A percentile compares a stretch with the other conserved stretches of the same genome.
Conservation (phyloP, 2,888 invertebrate genomes). For the Therioaphis trifolii region DNA sequence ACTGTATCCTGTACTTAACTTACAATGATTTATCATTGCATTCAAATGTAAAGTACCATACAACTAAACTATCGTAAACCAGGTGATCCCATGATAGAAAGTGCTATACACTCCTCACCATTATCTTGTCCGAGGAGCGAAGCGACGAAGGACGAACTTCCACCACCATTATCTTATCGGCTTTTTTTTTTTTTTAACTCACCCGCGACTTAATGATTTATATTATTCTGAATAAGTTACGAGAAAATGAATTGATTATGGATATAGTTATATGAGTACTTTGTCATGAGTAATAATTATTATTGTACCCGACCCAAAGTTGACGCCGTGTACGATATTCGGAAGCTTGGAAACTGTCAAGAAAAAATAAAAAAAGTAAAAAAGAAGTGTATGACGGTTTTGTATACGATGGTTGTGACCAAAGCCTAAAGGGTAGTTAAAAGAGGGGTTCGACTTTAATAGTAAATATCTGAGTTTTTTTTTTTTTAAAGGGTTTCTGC, state of each 20-base stretch:
- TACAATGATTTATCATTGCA: no score
- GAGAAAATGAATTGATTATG: background rate
- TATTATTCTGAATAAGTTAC: no score
- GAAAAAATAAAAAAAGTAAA: background rate
- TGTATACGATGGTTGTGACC: background rate
- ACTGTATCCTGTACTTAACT: no score
- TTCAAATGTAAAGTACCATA: no score
- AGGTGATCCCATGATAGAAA: no score
- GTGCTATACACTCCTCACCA: no score
- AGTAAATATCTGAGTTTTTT: constrained; percentile 20
- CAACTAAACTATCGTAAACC: no score
- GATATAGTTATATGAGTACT: background rate
- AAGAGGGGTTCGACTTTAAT: constrained; percentile 19
- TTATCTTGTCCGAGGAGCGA: no score
- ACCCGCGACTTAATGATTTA: no score
- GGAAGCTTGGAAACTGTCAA: background rate
- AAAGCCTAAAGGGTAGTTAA: constrained; percentile 26
- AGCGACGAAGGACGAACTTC: no score
- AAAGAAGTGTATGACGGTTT: background rate
- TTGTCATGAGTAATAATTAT: background rate
- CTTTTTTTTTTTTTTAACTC: no score
- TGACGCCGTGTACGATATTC: background rate
- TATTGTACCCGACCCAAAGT: background rate
- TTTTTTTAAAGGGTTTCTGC: constrained; percentile 50
- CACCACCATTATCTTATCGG: no score